These are phyloP conservation scores for Spea hammondii DNA, from an alignment of 2,797 vertebrate genomes.

Conservation along the genomic window DNA sequence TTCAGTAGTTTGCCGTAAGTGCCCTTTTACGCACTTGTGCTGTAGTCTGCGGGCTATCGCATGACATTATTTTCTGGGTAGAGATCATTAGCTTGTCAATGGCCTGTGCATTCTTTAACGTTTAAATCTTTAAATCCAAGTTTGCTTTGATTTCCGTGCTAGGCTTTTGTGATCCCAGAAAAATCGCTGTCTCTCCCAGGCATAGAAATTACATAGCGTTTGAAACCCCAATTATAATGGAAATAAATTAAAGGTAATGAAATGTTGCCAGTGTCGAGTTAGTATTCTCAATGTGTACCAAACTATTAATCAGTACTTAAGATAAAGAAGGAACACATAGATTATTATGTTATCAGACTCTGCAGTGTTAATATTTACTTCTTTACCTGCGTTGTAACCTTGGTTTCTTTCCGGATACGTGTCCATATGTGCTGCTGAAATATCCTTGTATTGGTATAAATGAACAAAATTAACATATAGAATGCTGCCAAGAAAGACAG, in stretches of 20 bases:
- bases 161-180: no score
- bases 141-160: no score
- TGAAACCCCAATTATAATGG: slow-evolving; percentile 35
- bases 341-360: slow-evolving; percentile 40
- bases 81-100: no score
- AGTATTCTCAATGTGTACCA: slow-evolving; percentile 28
- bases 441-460: not conserved
- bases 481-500: no score
- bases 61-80: no score
- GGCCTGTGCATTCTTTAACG: no score
- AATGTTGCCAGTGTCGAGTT: slow-evolving; percentile 30
- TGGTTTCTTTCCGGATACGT: not conserved
- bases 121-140: no score
- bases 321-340: slow-evolving; percentile 32
- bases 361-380: slow-evolving; percentile 13
- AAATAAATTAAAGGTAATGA: slow-evolving; percentile 35
- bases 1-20: no score
- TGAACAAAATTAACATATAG: no score
- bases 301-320: slow-evolving; percentile 43
- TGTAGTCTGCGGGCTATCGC: no score
- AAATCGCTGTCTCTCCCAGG: not conserved
- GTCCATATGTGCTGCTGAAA: not conserved
- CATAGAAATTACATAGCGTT: slow-evolving; percentile 20
- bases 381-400: slow-evolving; percentile 13
- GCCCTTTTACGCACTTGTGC: no score